Evolutionary conservation across 2,888 invertebrate species (phyloP).

Genomic region (Therioaphis trifolii): DNA sequence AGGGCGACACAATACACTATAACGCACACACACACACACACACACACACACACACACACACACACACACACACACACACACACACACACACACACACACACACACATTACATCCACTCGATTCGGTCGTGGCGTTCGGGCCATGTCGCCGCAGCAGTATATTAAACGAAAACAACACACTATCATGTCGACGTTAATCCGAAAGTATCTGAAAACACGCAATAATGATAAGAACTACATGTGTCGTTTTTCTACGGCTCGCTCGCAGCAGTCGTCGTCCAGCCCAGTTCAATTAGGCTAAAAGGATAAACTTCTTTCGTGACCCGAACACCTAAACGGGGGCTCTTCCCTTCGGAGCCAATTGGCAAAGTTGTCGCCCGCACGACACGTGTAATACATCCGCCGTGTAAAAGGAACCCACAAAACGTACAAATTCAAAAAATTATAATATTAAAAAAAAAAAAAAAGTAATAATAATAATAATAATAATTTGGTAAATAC

Average conservation of each 20-base stretch:
- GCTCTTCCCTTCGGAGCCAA: background rate
- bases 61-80: no score
- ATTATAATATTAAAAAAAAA: no score
- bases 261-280: slow-evolving; percentile 5
- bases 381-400: no score
- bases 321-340: slow-evolving; percentile 53
- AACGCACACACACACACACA: no score
- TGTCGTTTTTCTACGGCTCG: slow-evolving; percentile 39
- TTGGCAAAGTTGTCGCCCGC: background rate
- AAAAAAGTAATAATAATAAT: no score
- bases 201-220: slow-evolving; percentile 60
- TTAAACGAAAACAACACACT: slow-evolving; percentile 38
- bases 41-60: no score
- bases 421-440: no score
- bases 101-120: background rate
- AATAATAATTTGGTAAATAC: background rate
- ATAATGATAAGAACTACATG: slow-evolving; percentile 61
- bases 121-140: background rate
- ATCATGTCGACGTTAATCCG: slow-evolving; percentile 47
- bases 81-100: no score
- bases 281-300: slow-evolving; percentile 54
- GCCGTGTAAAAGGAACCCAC: no score
- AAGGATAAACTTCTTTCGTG: slow-evolving; percentile 61
- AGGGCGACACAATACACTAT: no score
- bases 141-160: background rate